A percentile compares a stretch with the other conserved stretches of the same genome.
These are phyloP conservation scores for Etheostoma cragini DNA, from an alignment of 2,113 vertebrate species.

Conservation along the genomic window DNA sequence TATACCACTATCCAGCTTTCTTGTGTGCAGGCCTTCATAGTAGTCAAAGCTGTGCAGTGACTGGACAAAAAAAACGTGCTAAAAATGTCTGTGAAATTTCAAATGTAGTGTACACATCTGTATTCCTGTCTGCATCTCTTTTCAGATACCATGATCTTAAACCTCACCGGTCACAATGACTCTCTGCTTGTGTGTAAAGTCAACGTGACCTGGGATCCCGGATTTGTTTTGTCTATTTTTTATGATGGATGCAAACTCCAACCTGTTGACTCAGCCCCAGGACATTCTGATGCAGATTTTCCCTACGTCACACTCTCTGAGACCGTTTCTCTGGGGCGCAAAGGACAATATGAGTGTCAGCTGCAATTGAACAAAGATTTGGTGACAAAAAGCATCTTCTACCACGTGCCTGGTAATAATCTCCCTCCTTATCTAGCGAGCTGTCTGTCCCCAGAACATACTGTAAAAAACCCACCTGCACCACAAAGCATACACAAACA, in stretches of 20 bases:
- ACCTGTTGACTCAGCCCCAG: background rate
- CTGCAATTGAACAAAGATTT: constrained; percentile 40
- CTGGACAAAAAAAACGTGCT: too few species aligned
- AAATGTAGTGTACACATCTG: background rate
- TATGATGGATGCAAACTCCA: background rate
- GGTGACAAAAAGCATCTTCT: constrained; percentile 34
- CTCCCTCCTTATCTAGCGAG: background rate
- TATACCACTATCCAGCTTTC: background rate
- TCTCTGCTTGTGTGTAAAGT: constrained; percentile 59
- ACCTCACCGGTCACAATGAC: constrained; percentile 1
- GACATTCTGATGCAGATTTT: accelerated
- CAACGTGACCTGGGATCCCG: constrained; percentile 11
- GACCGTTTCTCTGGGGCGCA: background rate
- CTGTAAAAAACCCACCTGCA: too few species aligned
- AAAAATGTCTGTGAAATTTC: background rate
- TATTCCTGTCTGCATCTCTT: background rate
- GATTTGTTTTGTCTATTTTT: constrained; percentile 50
- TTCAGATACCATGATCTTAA: constrained; percentile 61
- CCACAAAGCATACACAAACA: too few species aligned
- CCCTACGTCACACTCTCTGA: constrained; percentile 19
- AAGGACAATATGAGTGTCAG: constrained; percentile 56
- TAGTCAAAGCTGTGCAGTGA: background rate
- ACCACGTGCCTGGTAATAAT: constrained; percentile 35
- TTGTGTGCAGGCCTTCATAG: background rate
- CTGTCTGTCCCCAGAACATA: too few species aligned